Evolutionary conservation across 2,888 invertebrate genomes (phyloP), one percentile per base, ranked within the genome.

Genomic region (Xanthorhoe spadicearia): DNA sequence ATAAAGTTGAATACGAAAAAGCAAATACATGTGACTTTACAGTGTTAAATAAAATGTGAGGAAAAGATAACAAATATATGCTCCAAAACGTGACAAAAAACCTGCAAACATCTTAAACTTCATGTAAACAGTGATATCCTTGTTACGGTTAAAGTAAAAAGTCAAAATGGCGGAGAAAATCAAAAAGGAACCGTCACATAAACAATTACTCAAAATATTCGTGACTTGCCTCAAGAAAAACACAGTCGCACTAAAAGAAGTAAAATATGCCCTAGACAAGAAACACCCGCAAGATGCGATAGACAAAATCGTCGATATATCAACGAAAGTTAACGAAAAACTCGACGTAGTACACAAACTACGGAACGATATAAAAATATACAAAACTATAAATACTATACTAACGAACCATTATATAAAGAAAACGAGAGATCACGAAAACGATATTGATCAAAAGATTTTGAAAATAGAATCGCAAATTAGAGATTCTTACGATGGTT

Each of bases 401-500:
- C 60, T 93, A n/a, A 91, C 92, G 0, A 92, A 92, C 51, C 91
- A 92, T 72, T 92, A 92, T 15, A 85, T 92, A 50, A 92, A 91
- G 78, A 83, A 88, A 54, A 93, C 90, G 0, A 85, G 79, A 77
- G 84, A 91, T 28, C 88, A 91, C 65, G 92, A 92, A 67, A 85
- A 81, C 43, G 82, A 77, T 23, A 86, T 91, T 9, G 87, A 88
- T 66, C 73, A 71, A 0, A 92, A 92, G 81, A 87, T 92, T 17
- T 74, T 90, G 0, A 86, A 86, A 68, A 66, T 93, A 1, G 87
- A 93, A 79, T 78, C 77, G 15, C 83, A 90, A 82, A 86, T 92
- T 10, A 81, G 82, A 68, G 70, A 83, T 61, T 90, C 91, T 0
- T 92, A 91, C 70, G 87, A 89, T 13, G 82, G 81, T 77, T 83